Percentiles rank a stretch among this genome's conserved stretches.
Conservation (phyloP, 2,888 invertebrate species). For the Brachypterus glaber region DNA sequence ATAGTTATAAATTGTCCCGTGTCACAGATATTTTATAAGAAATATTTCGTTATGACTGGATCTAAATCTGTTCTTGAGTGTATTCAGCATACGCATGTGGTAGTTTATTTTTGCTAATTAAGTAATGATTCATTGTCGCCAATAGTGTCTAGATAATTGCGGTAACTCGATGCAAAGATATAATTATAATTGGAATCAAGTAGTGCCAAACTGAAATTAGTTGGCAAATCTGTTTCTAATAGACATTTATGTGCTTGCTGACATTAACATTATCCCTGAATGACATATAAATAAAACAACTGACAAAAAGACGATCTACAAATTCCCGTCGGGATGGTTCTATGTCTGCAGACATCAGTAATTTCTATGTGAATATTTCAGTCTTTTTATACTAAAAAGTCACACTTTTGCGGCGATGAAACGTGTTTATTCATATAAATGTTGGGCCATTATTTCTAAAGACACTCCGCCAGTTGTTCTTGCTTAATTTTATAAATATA, state of each 20-base stretch:
- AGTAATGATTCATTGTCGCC: too few relatives aligned
- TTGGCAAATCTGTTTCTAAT: slow-evolving; percentile 18
- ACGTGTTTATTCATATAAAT: slow-evolving; percentile 22
- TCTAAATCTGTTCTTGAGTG: too few relatives aligned
- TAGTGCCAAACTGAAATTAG: slow-evolving; percentile 15
- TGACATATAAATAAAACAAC: slow-evolving; percentile 17
- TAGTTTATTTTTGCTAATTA: too few relatives aligned
- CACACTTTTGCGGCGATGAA: slow-evolving; percentile 12
- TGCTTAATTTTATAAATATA: slow-evolving; percentile 30
- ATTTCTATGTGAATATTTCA: slow-evolving; percentile 13
- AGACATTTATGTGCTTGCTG: slow-evolving; percentile 20
- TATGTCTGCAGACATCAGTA: slow-evolving; percentile 19
- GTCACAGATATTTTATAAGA: too few relatives aligned
- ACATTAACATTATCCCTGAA: slow-evolving; percentile 19
- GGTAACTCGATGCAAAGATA: too few relatives aligned
- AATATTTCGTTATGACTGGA: too few relatives aligned
- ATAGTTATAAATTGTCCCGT: too few relatives aligned
- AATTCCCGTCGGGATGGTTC: slow-evolving; percentile 19
- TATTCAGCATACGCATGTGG: too few relatives aligned
- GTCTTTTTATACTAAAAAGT: not conserved
- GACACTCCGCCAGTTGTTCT: slow-evolving; percentile 24
- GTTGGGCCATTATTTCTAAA: slow-evolving; percentile 21
- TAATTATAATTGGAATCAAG: slow-evolving; percentile 8
- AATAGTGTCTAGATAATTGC: too few relatives aligned
- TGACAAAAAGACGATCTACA: slow-evolving; percentile 14